Evolutionary conservation across 2,888 invertebrate genomes (phyloP), one percentile per base, ranked within the genome.

Genomic region (Polyploca ridens): DNA sequence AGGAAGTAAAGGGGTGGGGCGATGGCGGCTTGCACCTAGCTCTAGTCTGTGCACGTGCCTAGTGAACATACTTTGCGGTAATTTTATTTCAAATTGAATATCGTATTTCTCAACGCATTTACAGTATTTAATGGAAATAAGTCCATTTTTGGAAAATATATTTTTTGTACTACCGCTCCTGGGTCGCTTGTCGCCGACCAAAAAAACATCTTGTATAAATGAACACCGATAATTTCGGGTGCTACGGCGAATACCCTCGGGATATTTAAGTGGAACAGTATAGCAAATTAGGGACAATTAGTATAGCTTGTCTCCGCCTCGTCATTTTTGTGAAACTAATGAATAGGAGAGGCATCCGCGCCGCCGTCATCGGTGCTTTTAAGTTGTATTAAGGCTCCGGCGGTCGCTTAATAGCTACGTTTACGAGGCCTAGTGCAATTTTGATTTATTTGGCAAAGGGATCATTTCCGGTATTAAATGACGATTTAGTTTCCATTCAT

Each of bases 401-500:
- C 66, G 63, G 77, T 75, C 69, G 67, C 72, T 77, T 88, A 90
- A 90, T 89, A 80, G 81, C 77, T 70, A 70, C 76, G 79, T 81
- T 81, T 81, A 81, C 72, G 65, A 71, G 66, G 67, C 68, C 77
- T 79, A 80, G 90, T 91, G 88, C 87, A 92, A 93, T 92, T 93
- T 92, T 93, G 91, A 93, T 92, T 92, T 91, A 93, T 92, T 90
- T 89, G 82, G 83, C 79, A 81, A 85, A 83, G 78, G 77, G 83
- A 78, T 83, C 86, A 86, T 92, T 92, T 93, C 93, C 93, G 92
- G 90, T 85, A 84, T 79, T 87, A 90, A 91, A 87, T 85, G 87
- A 83, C 82, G 78, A 81, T 85, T 89, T 86, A 77, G 77, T 72
- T 77, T 80, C 72, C 82, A 82, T 85, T 85, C 81, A 83, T 79